Conservation (phyloP, 2,888 invertebrate genomes). For the Pyrochroa serraticornis region DNA sequence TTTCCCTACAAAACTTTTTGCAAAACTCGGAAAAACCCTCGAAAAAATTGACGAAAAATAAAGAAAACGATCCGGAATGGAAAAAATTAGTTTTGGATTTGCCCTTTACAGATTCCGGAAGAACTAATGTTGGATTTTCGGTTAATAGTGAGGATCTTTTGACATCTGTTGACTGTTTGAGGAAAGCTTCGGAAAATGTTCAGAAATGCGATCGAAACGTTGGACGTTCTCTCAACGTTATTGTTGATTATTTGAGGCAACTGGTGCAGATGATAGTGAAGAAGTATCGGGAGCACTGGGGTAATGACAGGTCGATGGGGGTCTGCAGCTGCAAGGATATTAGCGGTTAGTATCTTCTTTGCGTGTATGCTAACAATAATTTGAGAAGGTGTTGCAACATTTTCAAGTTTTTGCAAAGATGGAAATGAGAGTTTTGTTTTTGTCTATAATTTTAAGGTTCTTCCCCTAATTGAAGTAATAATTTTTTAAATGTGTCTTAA, state of each 20-base stretch:
- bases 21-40: not conserved
- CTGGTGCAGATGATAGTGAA: constrained; percentile 48
- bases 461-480: no score
- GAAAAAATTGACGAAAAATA: not conserved
- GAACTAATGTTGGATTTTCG: not conserved
- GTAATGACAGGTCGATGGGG: constrained; percentile 45
- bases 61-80: constrained; percentile 35
- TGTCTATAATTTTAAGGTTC: no score
- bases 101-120: constrained; percentile 31
- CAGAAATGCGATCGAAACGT: constrained; percentile 12
- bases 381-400: no score
- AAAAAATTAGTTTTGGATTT: constrained; percentile 37
- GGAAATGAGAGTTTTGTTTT: no score
- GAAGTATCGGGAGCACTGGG: constrained; percentile 51
- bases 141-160: constrained; percentile 31
- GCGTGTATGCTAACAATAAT: no score
- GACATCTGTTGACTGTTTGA: constrained; percentile 10
- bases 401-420: no score
- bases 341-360: constrained; percentile 3
- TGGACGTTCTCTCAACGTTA: constrained; percentile 14
- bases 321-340: constrained; percentile 19
- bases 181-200: not conserved
- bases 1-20: not conserved
- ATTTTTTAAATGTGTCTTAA: no score
- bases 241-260: constrained; percentile 38